Conservation (phyloP, 1,140 invertebrate genomes). For the Temnothorax nylanderi region DNA sequence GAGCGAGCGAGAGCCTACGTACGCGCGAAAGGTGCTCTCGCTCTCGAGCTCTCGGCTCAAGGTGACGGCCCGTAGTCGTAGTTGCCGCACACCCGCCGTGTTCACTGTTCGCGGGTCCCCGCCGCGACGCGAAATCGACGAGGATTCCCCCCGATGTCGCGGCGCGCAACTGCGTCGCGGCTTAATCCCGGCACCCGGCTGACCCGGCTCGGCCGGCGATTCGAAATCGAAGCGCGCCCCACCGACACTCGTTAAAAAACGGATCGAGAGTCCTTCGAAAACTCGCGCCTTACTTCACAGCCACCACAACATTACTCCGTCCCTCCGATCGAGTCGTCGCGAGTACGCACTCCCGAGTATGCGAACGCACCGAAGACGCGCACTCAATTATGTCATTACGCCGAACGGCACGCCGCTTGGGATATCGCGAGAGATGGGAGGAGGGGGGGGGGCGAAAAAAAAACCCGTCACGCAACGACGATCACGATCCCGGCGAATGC, state of each 20-base stretch:
- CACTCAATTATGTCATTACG: constrained; percentile 67
- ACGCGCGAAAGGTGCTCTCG: constrained; percentile 18
- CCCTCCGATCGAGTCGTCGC: neutral
- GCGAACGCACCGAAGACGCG: constrained; percentile 19
- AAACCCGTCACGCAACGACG: constrained; percentile 7
- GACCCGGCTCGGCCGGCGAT: too few relatives aligned
- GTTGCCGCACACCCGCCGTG: neutral
- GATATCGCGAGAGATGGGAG: neutral
- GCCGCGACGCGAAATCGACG: constrained; percentile 27
- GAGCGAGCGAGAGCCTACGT: neutral
- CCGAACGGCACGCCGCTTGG: constrained; percentile 25
- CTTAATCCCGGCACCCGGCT: too few relatives aligned
- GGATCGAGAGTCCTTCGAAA: too few relatives aligned
- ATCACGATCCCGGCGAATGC: constrained; percentile 22
- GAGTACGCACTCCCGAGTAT: constrained; percentile 33
- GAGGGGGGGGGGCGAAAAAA: neutral
- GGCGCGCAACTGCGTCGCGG: neutral
- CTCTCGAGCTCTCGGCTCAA: constrained; percentile 20
- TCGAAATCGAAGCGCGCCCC: too few relatives aligned
- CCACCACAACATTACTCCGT: constrained; percentile 15
- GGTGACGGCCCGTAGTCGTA: constrained; percentile 10
- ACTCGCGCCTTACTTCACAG: constrained; percentile 49
- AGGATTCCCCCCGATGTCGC: neutral
- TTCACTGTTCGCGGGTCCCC: too few relatives aligned
- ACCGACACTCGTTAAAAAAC: too few relatives aligned